These are phyloP conservation scores for Dicentrarchus labrax DNA, from an alignment of 2,113 vertebrate species.

Conservation along the genomic window DNA sequence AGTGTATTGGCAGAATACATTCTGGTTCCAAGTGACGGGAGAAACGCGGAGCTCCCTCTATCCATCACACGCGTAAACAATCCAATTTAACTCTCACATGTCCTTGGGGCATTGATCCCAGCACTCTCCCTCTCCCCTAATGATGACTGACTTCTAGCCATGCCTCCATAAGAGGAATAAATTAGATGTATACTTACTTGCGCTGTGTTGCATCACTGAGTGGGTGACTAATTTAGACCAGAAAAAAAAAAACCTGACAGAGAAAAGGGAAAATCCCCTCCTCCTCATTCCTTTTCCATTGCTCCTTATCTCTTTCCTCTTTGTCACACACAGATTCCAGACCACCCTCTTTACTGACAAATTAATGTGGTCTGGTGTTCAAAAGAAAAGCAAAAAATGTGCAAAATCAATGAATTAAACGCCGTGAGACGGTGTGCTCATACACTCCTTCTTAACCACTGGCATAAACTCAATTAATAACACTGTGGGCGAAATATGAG, in stretches of 20 bases:
- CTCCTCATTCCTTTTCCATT: conserved; percentile 34
- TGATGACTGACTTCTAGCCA: conserved; percentile 60
- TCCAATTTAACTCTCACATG: conserved; percentile 57
- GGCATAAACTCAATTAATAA: background rate
- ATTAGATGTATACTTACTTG: conserved; percentile 51
- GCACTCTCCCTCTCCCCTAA: conserved; percentile 43
- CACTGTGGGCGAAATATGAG: background rate
- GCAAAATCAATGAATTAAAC: conserved; percentile 51
- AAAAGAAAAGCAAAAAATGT: conserved; percentile 16
- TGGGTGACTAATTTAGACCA: conserved; percentile 48
- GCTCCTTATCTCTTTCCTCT: conserved; percentile 38
- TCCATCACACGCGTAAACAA: conserved; percentile 63
- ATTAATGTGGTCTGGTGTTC: conserved; percentile 24
- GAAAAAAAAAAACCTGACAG: background rate
- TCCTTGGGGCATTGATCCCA: conserved; percentile 62
- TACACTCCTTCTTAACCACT: background rate
- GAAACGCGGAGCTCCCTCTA: background rate
- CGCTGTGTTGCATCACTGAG: conserved; percentile 44
- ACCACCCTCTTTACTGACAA: background rate
- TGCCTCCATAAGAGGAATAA: conserved; percentile 42
- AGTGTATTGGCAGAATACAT: background rate
- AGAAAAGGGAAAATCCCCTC: conserved; percentile 54
- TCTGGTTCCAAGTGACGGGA: conserved; percentile 8
- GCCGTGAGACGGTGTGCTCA: background rate
- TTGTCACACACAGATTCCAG: conserved; percentile 24